Evolutionary conservation across 2,797 vertebrate species (phyloP), one percentile per base, ranked within the genome.

Genomic region (Enteromius trimaculatus): DNA sequence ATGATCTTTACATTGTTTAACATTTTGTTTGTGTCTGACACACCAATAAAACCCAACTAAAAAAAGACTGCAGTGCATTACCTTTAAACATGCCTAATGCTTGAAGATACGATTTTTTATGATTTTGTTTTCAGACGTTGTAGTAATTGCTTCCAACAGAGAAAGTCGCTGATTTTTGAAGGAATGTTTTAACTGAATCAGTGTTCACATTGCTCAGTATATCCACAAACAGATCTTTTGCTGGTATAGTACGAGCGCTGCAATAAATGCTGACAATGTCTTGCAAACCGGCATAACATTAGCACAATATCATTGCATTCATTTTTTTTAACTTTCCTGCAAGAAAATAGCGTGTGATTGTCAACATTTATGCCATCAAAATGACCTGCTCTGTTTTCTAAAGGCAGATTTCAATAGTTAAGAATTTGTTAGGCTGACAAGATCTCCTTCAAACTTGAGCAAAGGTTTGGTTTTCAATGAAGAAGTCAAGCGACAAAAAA

Each of bases 1-100:
- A 90, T 90, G 88, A 90, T 91, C 88, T 92, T 89, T 90, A 90
- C 86, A 90, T 88, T 90, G 89, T 91, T 92, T 90, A 90, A 90
- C 89, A 92, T 87, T 87, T 90, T 92, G 88, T 90, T 91, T 89
- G 89, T 89, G 89, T 91, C 89, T 90, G 87, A 86, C 80, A 74
- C 37, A 71, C 51, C 78, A 72, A 79, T 53, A 89, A 89, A 23
- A 49, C n/a, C 7, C n/a, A 39, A 19, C 58, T 23, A 8, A 77
- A 60, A 26, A 65, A 85, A 85, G 65, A 26, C 81, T 89, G 88
- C 58, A 86, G 10, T 88, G 89, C 88, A 86, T 91, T 88, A 76
- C 85, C 85, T 90, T 87, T 89, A 86, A 71, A 34, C 51, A 76
- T 17, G 34, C 13, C 39, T 76, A 23, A 39, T 26, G n/a, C 13